Percentiles rank a stretch among this genome's conserved stretches.
phyloP scores from a whole-genome alignment of 2,113 vertebrate species.

The Macquaria australasica region DNA sequence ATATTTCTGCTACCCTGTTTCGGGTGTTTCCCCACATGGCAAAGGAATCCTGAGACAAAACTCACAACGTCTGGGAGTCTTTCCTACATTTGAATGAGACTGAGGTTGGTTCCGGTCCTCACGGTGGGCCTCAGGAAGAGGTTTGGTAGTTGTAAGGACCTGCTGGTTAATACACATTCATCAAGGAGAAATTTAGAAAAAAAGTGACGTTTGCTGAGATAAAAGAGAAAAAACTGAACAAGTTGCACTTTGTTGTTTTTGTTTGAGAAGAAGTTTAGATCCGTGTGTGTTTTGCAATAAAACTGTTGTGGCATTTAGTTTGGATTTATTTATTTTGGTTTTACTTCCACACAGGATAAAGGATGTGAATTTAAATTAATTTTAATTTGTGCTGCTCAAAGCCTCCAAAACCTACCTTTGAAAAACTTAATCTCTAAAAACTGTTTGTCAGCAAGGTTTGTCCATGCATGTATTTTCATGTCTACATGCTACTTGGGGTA shows the following conservation, averaged over 20 bases:
- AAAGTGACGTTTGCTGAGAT: neutral
- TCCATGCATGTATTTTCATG: no score
- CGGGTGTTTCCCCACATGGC: neutral
- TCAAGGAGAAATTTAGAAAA: neutral
- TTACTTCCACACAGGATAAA: no score
- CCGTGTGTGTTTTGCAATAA: neutral
- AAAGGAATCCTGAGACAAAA: neutral
- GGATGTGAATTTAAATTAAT: no score
- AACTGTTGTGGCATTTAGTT: neutral
- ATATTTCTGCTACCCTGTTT: neutral
- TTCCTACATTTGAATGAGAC: neutral
- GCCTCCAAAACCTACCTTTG: no score
- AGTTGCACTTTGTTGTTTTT: neutral
- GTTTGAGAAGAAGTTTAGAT: neutral
- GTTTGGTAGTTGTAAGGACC: neutral
- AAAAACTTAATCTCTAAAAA: no score
- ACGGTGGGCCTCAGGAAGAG: neutral
- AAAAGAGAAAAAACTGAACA: neutral
- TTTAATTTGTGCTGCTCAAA: no score
- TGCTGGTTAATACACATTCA: neutral
- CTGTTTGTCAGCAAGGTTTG: no score
- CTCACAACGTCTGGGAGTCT: neutral
- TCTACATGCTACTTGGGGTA: no score
- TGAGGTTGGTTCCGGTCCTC: neutral
- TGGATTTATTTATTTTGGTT: neutral